Evolutionary conservation across 2,797 vertebrate genomes (phyloP).

Genomic region (Cetoscarus ocellatus): DNA sequence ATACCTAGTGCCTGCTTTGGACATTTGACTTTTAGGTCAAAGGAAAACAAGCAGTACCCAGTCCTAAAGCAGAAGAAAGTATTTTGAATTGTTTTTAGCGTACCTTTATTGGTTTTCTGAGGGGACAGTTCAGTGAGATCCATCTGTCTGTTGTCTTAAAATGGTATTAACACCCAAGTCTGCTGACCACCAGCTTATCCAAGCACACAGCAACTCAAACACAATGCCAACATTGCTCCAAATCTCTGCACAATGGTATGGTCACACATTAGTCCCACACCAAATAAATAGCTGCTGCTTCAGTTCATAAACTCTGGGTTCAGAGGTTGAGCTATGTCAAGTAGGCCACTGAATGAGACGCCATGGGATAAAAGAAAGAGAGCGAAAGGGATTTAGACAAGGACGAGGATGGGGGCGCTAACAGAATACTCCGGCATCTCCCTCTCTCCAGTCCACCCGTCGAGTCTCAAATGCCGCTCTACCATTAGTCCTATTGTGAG

Average conservation of each 20-base stretch:
- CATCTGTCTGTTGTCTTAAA: slow-evolving; percentile 48
- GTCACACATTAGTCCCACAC: slow-evolving; percentile 72
- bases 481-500: slow-evolving; percentile 78
- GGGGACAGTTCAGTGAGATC: slow-evolving; percentile 45
- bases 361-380: slow-evolving; percentile 77
- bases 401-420: slow-evolving; percentile 67
- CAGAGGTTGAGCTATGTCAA: slow-evolving; percentile 83
- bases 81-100: slow-evolving; percentile 3
- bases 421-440: slow-evolving; percentile 74
- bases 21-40: slow-evolving; percentile 2
- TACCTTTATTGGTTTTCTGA: slow-evolving; percentile 47
- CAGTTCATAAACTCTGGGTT: slow-evolving; percentile 83
- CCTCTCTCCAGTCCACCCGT: slow-evolving; percentile 74
- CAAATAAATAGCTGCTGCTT: slow-evolving; percentile 81
- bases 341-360: slow-evolving; percentile 80
- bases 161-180: slow-evolving; percentile 55
- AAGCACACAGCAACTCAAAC: slow-evolving; percentile 65
- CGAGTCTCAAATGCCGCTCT: slow-evolving; percentile 82
- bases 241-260: slow-evolving; percentile 71
- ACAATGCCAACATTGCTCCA: slow-evolving; percentile 72
- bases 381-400: slow-evolving; percentile 75
- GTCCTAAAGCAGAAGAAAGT: not conserved
- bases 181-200: slow-evolving; percentile 74
- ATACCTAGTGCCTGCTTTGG: slow-evolving; percentile 14
- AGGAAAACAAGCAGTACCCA: slow-evolving; percentile 9